Evolutionary conservation across 1,140 invertebrate species (phyloP), one percentile per base, ranked within the genome.

Genomic region (Palaemon carinicauda): DNA sequence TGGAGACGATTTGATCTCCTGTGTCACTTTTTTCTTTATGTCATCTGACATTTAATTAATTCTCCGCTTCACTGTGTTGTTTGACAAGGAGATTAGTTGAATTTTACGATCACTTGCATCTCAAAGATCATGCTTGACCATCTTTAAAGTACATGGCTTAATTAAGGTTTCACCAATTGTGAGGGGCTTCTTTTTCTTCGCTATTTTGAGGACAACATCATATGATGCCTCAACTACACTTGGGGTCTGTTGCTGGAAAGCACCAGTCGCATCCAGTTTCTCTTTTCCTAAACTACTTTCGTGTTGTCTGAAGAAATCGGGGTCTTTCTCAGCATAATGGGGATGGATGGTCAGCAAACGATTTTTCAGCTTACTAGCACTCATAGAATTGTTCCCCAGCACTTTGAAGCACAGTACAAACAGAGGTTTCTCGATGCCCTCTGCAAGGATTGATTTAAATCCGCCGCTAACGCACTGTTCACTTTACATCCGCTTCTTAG

Each of bases 21-120:
- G 69, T 51, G 78, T 73, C 60, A 82, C 79, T 50, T 82, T 60
- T 71, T 87, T 51, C 79, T 82, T 87, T n/a, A 87, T 50, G 50
- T 82, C 65, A 83, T 75, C 52, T 71, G 69, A 56, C 77, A 79
- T 73, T 29, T 71, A 19, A 82, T 24, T 41, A 69, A 78, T 54
- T 79, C 52, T 41, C 33, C 56, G 60, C 41, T 52, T 52, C 80
- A 74, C 41, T 74, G 80, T 60, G 53, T 74, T 65, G 52, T 54
- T 69, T 41, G 60, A 73, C 19, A 60, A 60, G 29, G 53, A 82
- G 82, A 56, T 54, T 21, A 19, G 78, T 41, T 21, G n/a, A 54
- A 19, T 84, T 41, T 41, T 33, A 27, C 21, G 4, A 91, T 90
- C 92, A 95, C 94, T 93, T 95, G 92, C 85, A 93, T 90, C 75